Conservation (phyloP, 2,113 vertebrate species). For the Diglossa brunneiventris region DNA sequence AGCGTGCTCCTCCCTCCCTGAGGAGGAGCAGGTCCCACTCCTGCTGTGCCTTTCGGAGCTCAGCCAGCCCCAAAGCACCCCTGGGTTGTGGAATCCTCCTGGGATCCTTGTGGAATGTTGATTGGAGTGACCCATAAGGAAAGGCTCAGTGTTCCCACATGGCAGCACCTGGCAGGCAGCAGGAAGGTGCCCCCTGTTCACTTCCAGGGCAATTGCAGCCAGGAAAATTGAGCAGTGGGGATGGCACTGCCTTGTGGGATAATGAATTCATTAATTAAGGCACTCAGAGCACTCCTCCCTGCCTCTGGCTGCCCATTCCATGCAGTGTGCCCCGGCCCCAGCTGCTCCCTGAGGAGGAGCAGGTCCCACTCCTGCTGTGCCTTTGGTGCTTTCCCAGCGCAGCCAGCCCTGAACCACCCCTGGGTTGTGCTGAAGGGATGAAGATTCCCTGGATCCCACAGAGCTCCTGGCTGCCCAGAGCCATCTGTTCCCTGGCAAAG, state of each 20-base stretch:
- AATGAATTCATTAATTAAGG: not conserved
- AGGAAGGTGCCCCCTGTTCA: not conserved
- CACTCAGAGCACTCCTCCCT: no score
- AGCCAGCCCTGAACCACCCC: not conserved
- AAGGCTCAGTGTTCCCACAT: not conserved
- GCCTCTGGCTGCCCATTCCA: fast-evolving
- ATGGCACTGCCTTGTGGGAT: not conserved
- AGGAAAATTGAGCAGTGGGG: not conserved
- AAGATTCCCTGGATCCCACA: not conserved
- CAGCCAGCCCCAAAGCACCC: no score
- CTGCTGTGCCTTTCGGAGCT: no score
- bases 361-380: fast-evolving
- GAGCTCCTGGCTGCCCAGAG: not conserved
- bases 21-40: no score
- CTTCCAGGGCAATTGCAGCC: not conserved
- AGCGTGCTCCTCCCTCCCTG: no score
- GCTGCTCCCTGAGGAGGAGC: not conserved
- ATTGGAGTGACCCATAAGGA: not conserved
- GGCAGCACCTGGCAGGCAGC: not conserved
- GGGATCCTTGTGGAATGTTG: not conserved
- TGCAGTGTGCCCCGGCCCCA: not conserved
- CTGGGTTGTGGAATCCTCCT: no score
- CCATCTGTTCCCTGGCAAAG: not conserved
- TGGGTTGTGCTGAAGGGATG: not conserved
- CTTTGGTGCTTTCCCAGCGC: not conserved